These are phyloP conservation scores for Amaurobius ferox DNA, from an alignment of 2,888 invertebrate genomes.

Conservation along the genomic window DNA sequence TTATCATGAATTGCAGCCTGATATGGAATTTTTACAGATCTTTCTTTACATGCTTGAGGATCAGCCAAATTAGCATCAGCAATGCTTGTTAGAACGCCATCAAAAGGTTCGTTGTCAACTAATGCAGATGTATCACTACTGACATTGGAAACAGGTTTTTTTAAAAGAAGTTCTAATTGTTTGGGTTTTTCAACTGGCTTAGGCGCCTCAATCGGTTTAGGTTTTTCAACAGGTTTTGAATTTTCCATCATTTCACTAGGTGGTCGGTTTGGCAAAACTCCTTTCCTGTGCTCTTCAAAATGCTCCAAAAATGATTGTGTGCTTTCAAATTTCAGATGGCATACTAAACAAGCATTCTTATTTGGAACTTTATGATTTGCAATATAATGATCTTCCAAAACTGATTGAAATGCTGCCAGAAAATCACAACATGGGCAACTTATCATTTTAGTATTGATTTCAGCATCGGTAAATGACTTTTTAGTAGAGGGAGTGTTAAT, in stretches of 20 bases:
- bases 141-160: too few relatives aligned
- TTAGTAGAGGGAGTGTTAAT: neutral
- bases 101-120: neutral
- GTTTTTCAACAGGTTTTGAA: too few relatives aligned
- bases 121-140: too few relatives aligned
- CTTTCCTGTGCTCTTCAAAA: slow-evolving; percentile 49
- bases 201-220: too few relatives aligned
- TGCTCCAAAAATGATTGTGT: slow-evolving; percentile 48
- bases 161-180: too few relatives aligned
- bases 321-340: slow-evolving; percentile 57
- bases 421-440: slow-evolving; percentile 61
- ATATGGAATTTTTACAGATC: slow-evolving; percentile 43
- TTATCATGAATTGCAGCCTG: slow-evolving; percentile 52
- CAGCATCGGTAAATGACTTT: neutral
- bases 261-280: slow-evolving; percentile 15
- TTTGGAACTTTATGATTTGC: slow-evolving; percentile 49
- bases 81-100: slow-evolving; percentile 12
- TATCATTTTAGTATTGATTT: slow-evolving; percentile 30
- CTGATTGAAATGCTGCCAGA: slow-evolving; percentile 50
- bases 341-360: slow-evolving; percentile 58
- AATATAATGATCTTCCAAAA: slow-evolving; percentile 62
- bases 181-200: too few relatives aligned
- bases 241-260: neutral
- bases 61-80: neutral
- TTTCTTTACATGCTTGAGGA: neutral